These are phyloP conservation scores for Seriola quinqueradiata DNA, from an alignment of 2,113 vertebrate species.

Conservation along the genomic window DNA sequence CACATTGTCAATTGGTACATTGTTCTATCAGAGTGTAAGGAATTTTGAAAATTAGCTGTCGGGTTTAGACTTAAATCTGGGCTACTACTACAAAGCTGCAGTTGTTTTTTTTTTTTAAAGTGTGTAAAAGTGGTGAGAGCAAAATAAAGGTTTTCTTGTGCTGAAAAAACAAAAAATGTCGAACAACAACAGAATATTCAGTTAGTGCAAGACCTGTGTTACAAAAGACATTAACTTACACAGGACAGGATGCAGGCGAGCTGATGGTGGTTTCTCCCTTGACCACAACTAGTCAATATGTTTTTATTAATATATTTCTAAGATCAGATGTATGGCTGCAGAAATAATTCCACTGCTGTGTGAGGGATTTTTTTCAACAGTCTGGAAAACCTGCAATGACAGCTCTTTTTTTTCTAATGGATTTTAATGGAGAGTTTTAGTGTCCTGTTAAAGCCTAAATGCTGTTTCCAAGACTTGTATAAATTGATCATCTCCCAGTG, in stretches of 20 bases:
- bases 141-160: slow-evolving; percentile 42
- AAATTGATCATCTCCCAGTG: slow-evolving; percentile 59
- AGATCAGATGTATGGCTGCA: slow-evolving; percentile 25
- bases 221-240: slow-evolving; percentile 14
- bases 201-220: slow-evolving; percentile 1
- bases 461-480: slow-evolving; percentile 55
- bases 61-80: slow-evolving; percentile 33
- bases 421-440: slow-evolving; percentile 62
- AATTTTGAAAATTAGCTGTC: slow-evolving; percentile 36
- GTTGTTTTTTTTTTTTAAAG: slow-evolving; percentile 23
- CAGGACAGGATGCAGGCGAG: slow-evolving; percentile 11
- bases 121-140: slow-evolving; percentile 11
- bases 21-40: slow-evolving; percentile 33
- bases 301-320: slow-evolving; percentile 33
- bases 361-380: slow-evolving; percentile 14
- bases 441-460: slow-evolving; percentile 60
- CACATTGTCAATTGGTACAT: slow-evolving; percentile 18
- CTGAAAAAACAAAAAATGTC: slow-evolving; percentile 28
- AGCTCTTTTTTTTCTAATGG: slow-evolving; percentile 20
- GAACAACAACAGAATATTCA: slow-evolving; percentile 7
- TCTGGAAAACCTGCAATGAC: slow-evolving; percentile 45
- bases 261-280: slow-evolving; percentile 8
- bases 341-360: slow-evolving; percentile 2
- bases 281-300: slow-evolving; percentile 44
- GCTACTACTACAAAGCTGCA: slow-evolving; percentile 42